These are phyloP conservation scores for Sula dactylatra DNA, from an alignment of 2,113 vertebrate species.

Conservation along the genomic window DNA sequence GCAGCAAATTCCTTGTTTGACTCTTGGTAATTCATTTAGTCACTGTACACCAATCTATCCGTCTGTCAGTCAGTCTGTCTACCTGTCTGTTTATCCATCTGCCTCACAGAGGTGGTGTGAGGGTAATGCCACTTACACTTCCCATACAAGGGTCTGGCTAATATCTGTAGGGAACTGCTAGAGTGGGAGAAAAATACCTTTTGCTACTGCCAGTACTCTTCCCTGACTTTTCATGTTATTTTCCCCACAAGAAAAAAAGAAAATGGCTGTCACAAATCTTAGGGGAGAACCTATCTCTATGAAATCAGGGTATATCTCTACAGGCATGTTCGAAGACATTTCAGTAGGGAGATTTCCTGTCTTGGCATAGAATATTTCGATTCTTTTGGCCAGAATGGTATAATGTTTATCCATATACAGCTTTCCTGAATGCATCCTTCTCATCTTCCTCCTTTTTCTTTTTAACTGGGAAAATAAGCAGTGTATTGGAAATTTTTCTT, in stretches of 20 bases:
- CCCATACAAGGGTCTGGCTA: background rate
- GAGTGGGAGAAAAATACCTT: background rate
- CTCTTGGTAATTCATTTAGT: background rate
- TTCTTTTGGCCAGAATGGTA: constrained; percentile 29
- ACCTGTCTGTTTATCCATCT: background rate
- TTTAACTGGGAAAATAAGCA: constrained; percentile 50
- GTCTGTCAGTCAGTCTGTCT: background rate
- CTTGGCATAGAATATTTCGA: background rate
- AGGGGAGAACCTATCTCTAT: background rate
- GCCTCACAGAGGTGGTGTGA: background rate
- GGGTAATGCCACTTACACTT: background rate
- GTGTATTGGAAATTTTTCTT: constrained; percentile 64
- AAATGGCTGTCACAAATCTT: background rate
- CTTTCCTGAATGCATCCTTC: constrained; percentile 40
- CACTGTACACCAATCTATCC: background rate
- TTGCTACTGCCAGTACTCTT: background rate
- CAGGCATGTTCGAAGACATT: background rate
- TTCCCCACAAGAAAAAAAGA: background rate
- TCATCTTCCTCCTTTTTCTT: constrained; percentile 10
- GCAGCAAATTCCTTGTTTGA: background rate
- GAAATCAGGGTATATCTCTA: background rate
- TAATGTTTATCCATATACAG: constrained; percentile 10
- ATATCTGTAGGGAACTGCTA: background rate
- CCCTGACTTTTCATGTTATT: background rate
- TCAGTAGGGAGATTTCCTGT: background rate